Conservation (phyloP, 2,888 invertebrate genomes). For the Lithophane ornitopus region DNA sequence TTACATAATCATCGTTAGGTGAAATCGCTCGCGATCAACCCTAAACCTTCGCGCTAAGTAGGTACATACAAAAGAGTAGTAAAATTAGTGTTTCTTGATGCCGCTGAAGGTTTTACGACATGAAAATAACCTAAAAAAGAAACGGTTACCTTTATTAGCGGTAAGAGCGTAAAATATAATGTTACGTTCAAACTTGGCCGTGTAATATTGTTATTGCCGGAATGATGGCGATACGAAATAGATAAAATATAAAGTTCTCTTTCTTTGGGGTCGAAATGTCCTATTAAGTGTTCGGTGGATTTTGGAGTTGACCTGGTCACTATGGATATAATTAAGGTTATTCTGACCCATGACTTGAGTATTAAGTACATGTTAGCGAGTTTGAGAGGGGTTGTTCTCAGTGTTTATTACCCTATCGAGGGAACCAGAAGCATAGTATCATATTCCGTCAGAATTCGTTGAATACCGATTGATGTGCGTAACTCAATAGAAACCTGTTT, state of each 20-base stretch:
- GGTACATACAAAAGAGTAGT: constrained; percentile 49
- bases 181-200: constrained; percentile 43
- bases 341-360: not conserved
- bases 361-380: not conserved
- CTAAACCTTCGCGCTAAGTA: constrained; percentile 61
- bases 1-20: constrained; percentile 71
- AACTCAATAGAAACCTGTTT: not conserved
- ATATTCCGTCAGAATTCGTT: not conserved
- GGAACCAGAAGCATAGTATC: not conserved
- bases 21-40: constrained; percentile 68
- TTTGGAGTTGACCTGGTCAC: not conserved
- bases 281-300: constrained; percentile 18
- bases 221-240: constrained; percentile 41
- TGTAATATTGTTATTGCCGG: constrained; percentile 44
- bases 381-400: not conserved
- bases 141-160: constrained; percentile 48
- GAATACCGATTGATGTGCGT: not conserved
- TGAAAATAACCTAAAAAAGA: constrained; percentile 51
- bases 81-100: constrained; percentile 61
- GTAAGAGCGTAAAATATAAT: constrained; percentile 46
- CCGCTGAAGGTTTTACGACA: constrained; percentile 46
- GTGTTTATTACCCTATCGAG: not conserved
- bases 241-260: constrained; percentile 47
- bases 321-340: not conserved
- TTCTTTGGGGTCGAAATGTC: constrained; percentile 41